A percentile compares a stretch with the other conserved stretches of the same genome.
These are phyloP conservation scores for Rhagonycha fulva DNA, from an alignment of 2,888 invertebrate genomes.

Conservation along the genomic window DNA sequence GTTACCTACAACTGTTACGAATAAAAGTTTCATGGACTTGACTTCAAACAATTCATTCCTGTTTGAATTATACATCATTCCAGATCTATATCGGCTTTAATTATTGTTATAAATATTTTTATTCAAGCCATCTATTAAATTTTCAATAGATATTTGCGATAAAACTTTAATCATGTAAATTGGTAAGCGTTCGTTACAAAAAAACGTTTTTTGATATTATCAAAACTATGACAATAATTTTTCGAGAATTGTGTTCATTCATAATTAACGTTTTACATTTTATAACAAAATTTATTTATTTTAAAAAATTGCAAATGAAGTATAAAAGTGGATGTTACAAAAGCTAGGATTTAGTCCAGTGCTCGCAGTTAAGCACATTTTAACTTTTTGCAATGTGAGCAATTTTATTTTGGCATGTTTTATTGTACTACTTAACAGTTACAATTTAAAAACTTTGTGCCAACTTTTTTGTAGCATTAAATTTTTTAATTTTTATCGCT, in stretches of 20 bases:
- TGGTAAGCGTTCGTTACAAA: not conserved
- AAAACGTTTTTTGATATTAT: not conserved
- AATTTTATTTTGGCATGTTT: slow-evolving; percentile 16
- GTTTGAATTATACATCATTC: not conserved
- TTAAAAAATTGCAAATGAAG: slow-evolving; percentile 1
- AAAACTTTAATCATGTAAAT: not conserved
- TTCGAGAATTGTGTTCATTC: not conserved
- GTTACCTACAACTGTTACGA: not conserved
- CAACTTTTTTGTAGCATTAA: not conserved
- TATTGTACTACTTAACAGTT: not conserved
- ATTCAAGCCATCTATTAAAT: not conserved
- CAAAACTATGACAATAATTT: not conserved
- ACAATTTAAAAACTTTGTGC: not conserved
- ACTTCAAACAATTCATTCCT: not conserved
- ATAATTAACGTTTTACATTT: not conserved
- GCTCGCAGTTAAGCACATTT: slow-evolving; percentile 10
- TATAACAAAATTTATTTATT: not conserved
- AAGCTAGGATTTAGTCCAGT: slow-evolving; percentile 6
- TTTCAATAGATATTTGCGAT: not conserved
- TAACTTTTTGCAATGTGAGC: slow-evolving; percentile 11
- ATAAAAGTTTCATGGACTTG: not conserved
- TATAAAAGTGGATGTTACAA: slow-evolving; percentile 4
- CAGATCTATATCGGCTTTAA: not conserved
- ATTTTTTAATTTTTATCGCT: not conserved
- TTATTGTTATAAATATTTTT: not conserved